These are phyloP conservation scores for Naja naja DNA, from an alignment of 2,113 vertebrate genomes.

Conservation along the genomic window DNA sequence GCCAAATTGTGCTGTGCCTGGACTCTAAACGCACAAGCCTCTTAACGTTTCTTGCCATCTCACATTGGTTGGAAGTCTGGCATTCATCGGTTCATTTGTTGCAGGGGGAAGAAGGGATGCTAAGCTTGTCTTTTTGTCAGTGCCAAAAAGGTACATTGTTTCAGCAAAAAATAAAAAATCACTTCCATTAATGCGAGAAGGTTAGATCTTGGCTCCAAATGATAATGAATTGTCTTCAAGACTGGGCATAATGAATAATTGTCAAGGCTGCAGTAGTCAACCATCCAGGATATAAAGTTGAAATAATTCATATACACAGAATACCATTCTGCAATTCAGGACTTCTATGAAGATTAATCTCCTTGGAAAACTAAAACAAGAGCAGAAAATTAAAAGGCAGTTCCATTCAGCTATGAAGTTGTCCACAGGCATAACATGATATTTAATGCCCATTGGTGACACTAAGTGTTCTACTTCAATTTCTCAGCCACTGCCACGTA, in stretches of 20 bases:
- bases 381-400: neutral
- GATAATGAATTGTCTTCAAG: neutral
- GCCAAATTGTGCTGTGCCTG: neutral
- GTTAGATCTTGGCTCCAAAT: neutral
- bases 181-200: neutral
- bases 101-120: neutral
- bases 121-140: neutral
- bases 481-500: neutral
- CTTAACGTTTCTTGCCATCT: neutral
- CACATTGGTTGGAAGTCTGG: neutral
- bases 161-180: neutral
- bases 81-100: neutral
- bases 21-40: neutral
- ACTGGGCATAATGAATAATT: neutral
- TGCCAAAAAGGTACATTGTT: neutral
- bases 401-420: neutral
- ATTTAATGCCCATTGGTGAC: neutral
- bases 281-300: neutral
- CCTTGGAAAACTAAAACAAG: neutral
- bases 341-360: neutral
- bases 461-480: neutral
- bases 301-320: neutral
- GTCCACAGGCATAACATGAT: neutral
- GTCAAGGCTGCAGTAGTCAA: neutral
- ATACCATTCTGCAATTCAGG: neutral